Base-by-base conservation (phyloP, 2,113 vertebrate genomes). In the Ophiodon elongatus region DNA sequence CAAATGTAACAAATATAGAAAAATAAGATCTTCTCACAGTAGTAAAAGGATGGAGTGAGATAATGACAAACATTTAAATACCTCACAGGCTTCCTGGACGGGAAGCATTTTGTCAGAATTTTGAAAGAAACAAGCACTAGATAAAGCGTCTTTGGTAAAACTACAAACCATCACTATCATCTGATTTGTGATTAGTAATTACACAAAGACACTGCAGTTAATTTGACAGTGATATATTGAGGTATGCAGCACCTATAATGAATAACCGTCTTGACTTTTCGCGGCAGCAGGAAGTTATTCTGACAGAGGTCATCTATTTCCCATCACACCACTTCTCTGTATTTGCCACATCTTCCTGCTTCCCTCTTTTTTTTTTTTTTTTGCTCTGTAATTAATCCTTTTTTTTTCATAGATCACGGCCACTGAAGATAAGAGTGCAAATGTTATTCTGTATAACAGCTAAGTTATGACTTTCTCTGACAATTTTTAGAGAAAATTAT, bases 391-490 rank as follows among this genome's bases (percentile, higher is more conserved):
- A 88, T 88, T 82, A 80, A 82, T 83, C 66, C 10, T 15, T 45
- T 73, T 84, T 84, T 83, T 83, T 86, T 11, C 68, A 86, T 67
- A 86, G 84, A 89, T 86, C 60, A 71, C 54, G 35, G 63, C 68
- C 71, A 67, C 74, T 39, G 69, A 79, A 88, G 86, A 88, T 83
- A 88, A 80, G 73, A 71, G 82, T 88, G 89, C 86, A 91, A 88
- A 88, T 87, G 79, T 85, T 91, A 88, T 87, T 87, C 84, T 57
- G 72, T 77, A 84, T 86, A 86, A 86, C 86, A 89, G 84, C 82
- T 81, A 87, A 87, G 76, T 87, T 89, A 85, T 89, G 89, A 89
- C 84, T 88, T 84, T 86, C 86, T 78, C 64, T 89, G 84, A 83
- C 76, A 80, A 73, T 83, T 87, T 88, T 85, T 84, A 79, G 74